Evolutionary conservation across 2,113 vertebrate genomes (phyloP).

Genomic region (Pycnonotus jocosus): DNA sequence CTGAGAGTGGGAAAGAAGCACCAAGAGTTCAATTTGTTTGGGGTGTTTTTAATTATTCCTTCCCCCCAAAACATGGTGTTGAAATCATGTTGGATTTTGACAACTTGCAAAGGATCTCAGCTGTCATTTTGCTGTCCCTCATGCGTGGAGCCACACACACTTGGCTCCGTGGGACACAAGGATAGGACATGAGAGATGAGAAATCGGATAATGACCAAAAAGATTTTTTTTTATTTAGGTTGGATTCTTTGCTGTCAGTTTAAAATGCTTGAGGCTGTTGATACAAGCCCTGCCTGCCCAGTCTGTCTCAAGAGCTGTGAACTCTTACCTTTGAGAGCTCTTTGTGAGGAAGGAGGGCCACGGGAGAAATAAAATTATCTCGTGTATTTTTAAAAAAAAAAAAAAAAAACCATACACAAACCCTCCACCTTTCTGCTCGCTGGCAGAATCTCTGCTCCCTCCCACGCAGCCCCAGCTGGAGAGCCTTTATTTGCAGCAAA

Average conservation of each 20-base stretch:
- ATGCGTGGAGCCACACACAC: fast-evolving
- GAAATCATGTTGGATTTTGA: neutral
- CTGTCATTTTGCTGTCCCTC: neutral
- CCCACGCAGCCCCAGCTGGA: conserved; percentile 1
- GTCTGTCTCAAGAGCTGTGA: neutral
- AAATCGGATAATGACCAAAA: neutral
- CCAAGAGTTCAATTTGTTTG: neutral
- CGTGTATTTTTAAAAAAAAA: too few species aligned
- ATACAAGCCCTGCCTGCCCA: neutral
- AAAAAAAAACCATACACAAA: too few species aligned
- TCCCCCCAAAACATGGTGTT: fast-evolving
- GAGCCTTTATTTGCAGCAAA: neutral
- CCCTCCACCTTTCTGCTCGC: neutral
- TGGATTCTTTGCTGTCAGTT: neutral
- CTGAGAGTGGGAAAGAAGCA: neutral
- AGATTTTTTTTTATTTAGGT: neutral
- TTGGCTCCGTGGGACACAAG: neutral
- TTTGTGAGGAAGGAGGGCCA: neutral
- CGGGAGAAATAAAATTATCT: neutral
- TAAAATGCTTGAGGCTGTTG: neutral
- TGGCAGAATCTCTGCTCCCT: neutral
- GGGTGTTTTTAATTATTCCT: neutral
- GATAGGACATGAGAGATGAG: neutral
- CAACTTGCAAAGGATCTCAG: neutral
- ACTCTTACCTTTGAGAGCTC: fast-evolving